Evolutionary conservation across 2,113 vertebrate genomes (phyloP), one percentile per base, ranked within the genome.

Genomic region (Peromyscus polionotus): DNA sequence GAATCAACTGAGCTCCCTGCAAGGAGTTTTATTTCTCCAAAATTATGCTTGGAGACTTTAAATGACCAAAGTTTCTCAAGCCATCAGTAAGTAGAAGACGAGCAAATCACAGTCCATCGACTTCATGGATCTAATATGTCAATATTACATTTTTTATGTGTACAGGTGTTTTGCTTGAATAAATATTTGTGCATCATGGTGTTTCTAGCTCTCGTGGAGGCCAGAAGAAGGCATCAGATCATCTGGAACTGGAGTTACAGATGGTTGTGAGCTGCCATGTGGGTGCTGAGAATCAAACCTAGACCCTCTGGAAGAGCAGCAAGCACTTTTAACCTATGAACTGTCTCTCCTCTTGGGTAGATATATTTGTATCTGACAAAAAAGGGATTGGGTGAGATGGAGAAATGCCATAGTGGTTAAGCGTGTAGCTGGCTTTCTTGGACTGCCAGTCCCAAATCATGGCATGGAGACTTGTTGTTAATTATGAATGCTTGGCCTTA

Each of bases 41-140:
- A 94, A 88, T 88, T 88, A 80, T 88, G 59, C 48, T 81, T 57
- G 70, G n/a, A 63, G 85, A 90, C n/a, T 91, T 93, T 91, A 95
- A 92, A 80, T 90, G 57, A 61, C 85, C 33, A 90, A 17, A 1
- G 36, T 88, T 92, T 94, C 57, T 90, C 48, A 76, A 81, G 92
- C 33, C 76, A 90, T 68, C 42, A 54, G 17, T 79, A 81, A 96
- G 51, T 31, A 97, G 88, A 96, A 93, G 96, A 80, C 48, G 85
- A 95, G 54, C 63, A 96, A 96, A 90, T 96, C 76, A 88, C 87
- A 84, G 90, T 94, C 70, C 81, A 95, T 65, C 81, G 88, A 90
- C 77, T 65, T 96, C 90, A 76, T 88, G 20, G 16, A 39, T 92
- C 76, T 90, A 94, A 59, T 93, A 92, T 48, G 20, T 63, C 36